Evolutionary conservation across 2,888 invertebrate species (phyloP), one percentile per base, ranked within the genome.

Genomic region (Oscheius sp.): DNA sequence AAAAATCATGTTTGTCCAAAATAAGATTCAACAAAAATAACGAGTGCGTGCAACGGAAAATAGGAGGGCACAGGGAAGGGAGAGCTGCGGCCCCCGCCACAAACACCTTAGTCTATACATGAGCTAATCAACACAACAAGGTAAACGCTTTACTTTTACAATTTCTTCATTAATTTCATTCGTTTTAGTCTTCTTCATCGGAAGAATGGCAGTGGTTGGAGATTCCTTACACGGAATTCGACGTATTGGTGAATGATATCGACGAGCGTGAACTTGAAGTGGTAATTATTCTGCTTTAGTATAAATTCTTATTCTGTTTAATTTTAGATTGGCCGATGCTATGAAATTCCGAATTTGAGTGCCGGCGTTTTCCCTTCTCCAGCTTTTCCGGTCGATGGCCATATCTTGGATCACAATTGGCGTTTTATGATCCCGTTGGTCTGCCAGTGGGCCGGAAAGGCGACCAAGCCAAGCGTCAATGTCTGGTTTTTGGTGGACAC

Each of bases 111-210:
- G n/a, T n/a, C n/a, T n/a, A n/a, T n/a, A 71, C 65, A 73, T 73
- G 73, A 72, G 63, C 17, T 66, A n/a, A n/a, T n/a, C n/a, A 70
- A 58, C 71, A 73, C 67, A 73, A 71, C 17, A 53, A 73, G 73
- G 73, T 73, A 73, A 23, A n/a, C n/a, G 61, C 53, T 72, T 70
- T 72, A 67, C 67, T 67, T 50, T 66, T 58, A 52, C 1, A 63
- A 39, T 73, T 70, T 72, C 63, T 73, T 55, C 58, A 73, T 68
- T 73, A 48, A 73, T 74, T 70, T 68, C 45, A 53, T 70, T 58
- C 57, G 75, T 63, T 74, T 74, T 74, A 74, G 74, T 70, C 70
- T 8, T 74, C 73, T 46, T 74, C 74, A 31, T 70, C 75, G 34
- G 70, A 70, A 15, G 65, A 34, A n/a, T 66, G 27, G 66, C 42